Evolutionary conservation across 2,113 vertebrate genomes (phyloP), one percentile per base, ranked within the genome.

Genomic region (Callocephalon fimbriatum): DNA sequence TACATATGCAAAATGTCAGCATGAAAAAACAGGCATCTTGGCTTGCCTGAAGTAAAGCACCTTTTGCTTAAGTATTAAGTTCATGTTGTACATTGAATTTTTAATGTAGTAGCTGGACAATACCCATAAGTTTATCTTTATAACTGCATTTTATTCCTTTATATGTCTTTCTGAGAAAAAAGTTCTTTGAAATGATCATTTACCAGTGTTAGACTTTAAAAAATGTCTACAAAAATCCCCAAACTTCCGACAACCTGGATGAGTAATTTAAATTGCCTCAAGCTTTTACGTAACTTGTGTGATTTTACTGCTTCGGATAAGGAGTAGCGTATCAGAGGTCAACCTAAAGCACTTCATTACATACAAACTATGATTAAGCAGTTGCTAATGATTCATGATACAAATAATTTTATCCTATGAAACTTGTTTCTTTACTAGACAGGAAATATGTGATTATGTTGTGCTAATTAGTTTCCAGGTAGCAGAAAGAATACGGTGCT

Each of bases 301-400:
- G 75, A 96, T 94, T 97, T 93, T 74, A 77, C 91, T 94, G 84
- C 84, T 93, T 96, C 78, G 76, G 92, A 91, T 65, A 97, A 97
- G 58, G 51, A 96, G 54, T 82, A 76, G 90, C 6, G 6, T 94
- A 97, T 96, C 53, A 80, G 84, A 97, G 95, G 88, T 97, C 95
- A 97, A 96, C 82, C 59, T 87, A 75, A 96, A 97, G 93, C 84
- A 95, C 78, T 97, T 98, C 32, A 96, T 98, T 98, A 97, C 96
- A 94, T 98, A 96, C 97, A 98, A 98, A 97, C 93, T 98, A 87
- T 94, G 95, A 97, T 98, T 98, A 97, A 98, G 93, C 88, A 96
- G 83, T 94, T 89, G 59, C 76, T 96, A 97, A 96, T 95, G 84
- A 98, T 97, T 98, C 94, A 95, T 79, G 42, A 95, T 96, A 90